phyloP scores from a whole-genome alignment of 2,797 vertebrate genomes.

The Epinephelus coioides region DNA sequence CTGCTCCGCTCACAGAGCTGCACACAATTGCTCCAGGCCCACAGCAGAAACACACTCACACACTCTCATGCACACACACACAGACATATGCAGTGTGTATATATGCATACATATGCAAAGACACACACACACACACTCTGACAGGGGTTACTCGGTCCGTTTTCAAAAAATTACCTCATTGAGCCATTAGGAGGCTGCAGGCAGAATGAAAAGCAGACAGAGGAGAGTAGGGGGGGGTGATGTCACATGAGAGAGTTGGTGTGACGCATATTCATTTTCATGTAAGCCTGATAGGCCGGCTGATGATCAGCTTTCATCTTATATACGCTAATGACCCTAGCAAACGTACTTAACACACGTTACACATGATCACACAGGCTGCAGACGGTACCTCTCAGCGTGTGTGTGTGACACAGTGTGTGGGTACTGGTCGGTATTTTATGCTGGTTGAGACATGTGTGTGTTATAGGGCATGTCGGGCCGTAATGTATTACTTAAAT shows the following conservation, averaged over 20 bases:
- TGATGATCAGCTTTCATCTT: conserved; percentile 68
- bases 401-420: conserved; percentile 13
- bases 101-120: conserved; percentile 46
- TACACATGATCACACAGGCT: conserved; percentile 39
- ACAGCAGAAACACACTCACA: conserved; percentile 25
- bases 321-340: conserved; percentile 59
- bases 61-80: conserved; percentile 26
- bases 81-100: conserved; percentile 44
- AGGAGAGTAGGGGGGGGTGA: conserved; percentile 35
- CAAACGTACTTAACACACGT: conserved; percentile 59
- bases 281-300: conserved; percentile 64
- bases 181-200: conserved; percentile 79
- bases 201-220: conserved; percentile 83
- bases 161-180: conserved; percentile 83
- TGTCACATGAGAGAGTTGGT: conserved; percentile 74
- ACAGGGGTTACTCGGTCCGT: conserved; percentile 75
- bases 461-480: neutral
- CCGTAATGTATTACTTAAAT: neutral
- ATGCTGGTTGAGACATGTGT: neutral
- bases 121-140: conserved; percentile 28
- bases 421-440: conserved; percentile 2
- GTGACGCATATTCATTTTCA: conserved; percentile 71
- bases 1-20: conserved; percentile 55
- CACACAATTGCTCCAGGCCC: conserved; percentile 31
- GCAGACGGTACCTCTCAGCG: neutral